These are phyloP conservation scores for Anarsia innoxiella DNA, from an alignment of 2,888 invertebrate genomes.

Conservation along the genomic window DNA sequence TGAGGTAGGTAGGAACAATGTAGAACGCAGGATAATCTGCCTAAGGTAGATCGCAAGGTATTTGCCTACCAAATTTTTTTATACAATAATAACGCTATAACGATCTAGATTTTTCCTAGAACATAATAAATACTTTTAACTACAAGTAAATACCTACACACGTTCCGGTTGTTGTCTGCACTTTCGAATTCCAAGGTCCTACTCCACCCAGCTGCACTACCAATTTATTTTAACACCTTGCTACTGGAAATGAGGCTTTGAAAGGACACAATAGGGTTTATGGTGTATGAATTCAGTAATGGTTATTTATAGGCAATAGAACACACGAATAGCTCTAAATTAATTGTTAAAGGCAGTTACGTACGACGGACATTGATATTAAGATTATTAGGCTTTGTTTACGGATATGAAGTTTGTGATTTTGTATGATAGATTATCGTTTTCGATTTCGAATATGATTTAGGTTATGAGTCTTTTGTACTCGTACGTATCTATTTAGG, in stretches of 20 bases:
- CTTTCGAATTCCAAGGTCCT: slow-evolving; percentile 24
- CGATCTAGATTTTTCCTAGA: slow-evolving; percentile 25
- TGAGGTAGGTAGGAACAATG: background rate
- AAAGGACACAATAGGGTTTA: background rate
- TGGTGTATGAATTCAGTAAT: background rate
- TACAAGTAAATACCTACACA: background rate
- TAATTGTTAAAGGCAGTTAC: slow-evolving; percentile 1
- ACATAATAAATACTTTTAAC: slow-evolving; percentile 10
- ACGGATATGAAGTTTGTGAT: too few relatives aligned
- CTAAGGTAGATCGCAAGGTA: too few relatives aligned
- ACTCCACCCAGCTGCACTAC: slow-evolving; percentile 16
- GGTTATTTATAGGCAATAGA: background rate
- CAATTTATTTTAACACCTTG: background rate
- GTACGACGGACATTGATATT: background rate
- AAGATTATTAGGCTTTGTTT: background rate
- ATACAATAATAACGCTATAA: background rate
- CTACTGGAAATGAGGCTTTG: background rate
- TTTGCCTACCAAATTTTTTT: too few relatives aligned
- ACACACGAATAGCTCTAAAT: background rate
- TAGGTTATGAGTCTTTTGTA: too few relatives aligned
- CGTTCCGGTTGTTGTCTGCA: slow-evolving; percentile 21
- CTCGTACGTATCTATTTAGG: too few relatives aligned
- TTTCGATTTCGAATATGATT: too few relatives aligned
- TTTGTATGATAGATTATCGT: background rate
- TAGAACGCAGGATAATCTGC: too few relatives aligned